Base-by-base conservation (phyloP, 2,888 invertebrate species). In the Protonemura montana region DNA sequence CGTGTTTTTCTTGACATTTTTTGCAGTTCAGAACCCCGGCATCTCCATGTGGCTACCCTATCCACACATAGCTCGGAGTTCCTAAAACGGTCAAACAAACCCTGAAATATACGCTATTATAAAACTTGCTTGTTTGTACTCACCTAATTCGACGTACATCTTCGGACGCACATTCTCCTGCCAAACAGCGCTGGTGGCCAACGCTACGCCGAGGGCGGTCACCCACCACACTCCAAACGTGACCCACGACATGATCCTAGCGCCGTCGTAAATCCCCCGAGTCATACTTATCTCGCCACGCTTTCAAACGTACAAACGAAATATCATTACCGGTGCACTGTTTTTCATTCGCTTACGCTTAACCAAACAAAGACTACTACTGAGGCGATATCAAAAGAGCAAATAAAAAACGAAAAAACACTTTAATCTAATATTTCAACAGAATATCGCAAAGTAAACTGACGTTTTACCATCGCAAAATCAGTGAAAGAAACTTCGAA, bases 81-180 rank as follows among this genome's bases (percentile, higher is more conserved):
- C n/a, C n/a, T n/a, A n/a, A n/a, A n/a, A n/a, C n/a, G n/a, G n/a
- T n/a, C n/a, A n/a, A n/a, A n/a, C n/a, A n/a, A n/a, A n/a, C n/a
- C n/a, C n/a, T n/a, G n/a, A n/a, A n/a, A n/a, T n/a, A n/a, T n/a
- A n/a, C n/a, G n/a, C n/a, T n/a, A n/a, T n/a, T n/a, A 76, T 76
- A 76, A 5, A 76, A 76, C 5, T 82, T 89, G 27, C 82, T 25
- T 78, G 78, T 10, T 35, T 6, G 89, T 89, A 94, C 96, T 95
- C 92, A 97, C 97, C 97, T 94, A 97, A 93, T 94, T 97, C 96
- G 92, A 97, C 97, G 94, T 96, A 96, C 95, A 97, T 96, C 94
- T 97, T 97, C 91, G 97, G 97, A 93, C 97, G 94, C 92, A 96
- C 95, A 93, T 97, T 97, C 93, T 97, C 97, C 94, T 97, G 97